Base-by-base conservation (phyloP, 2,113 vertebrate species). In the Phalacrocorax brasilianus region DNA sequence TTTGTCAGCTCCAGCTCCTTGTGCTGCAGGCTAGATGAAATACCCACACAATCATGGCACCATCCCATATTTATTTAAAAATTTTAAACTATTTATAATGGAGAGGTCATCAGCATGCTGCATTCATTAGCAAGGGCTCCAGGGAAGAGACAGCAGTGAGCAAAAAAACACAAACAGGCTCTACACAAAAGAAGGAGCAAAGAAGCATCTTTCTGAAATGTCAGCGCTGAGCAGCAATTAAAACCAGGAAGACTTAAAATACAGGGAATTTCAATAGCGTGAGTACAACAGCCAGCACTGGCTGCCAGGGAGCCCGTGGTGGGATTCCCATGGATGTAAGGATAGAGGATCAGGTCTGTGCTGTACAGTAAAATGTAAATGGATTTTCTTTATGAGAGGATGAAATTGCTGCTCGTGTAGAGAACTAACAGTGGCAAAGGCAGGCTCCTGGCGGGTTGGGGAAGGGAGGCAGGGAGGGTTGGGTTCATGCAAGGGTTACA, bases 31-130 rank as follows among this genome's bases (percentile, higher is more conserved):
- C 85, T 38, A 80, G 82, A 79, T 70, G 68, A 95, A 96, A 88
- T 95, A 91, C 55, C 76, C 91, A 93, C 80, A 92, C 62, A 94
- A 50, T 73, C 93, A 33, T 90, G 85, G 82, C 91, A 92, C 73
- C 47, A 45, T 81, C 92, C 73, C 49, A 33, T 93, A 87, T 92
- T 96, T 96, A 96, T 87, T 96, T 95, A 8, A 97, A 96, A 96
- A 73, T 93, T 94, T 94, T 92, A 85, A 91, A 94, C 71, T 96
- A 67, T 93, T 95, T 93, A 82, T 96, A 94, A 94, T 85, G 84
- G 47, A 53, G 84, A 65, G 89, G 95, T 93, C 95, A 96, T 74
- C 80, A 87, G 65, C 76, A 68, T 90, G 90, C 85, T 81, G 88
- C 84, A 84, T 92, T 96, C 71, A 80, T 91, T 94, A 97, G 62